These are phyloP conservation scores for Cremastinae sp. DNA, from an alignment of 2,888 invertebrate genomes.

Conservation along the genomic window DNA sequence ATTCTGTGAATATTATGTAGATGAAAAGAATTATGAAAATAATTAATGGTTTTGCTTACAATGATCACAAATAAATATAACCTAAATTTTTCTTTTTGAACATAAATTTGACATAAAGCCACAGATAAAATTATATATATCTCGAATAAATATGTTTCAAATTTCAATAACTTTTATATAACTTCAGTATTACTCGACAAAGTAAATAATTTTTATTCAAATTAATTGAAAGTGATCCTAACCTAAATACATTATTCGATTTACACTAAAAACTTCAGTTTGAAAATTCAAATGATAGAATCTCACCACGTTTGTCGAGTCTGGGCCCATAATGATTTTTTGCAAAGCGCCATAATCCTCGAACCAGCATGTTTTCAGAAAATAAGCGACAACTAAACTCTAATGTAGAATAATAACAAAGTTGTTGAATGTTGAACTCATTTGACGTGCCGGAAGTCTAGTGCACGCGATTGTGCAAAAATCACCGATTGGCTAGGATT, in stretches of 20 bases:
- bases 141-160: background rate
- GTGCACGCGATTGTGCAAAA: background rate
- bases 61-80: no score
- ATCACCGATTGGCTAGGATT: slow-evolving; percentile 39
- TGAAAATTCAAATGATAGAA: background rate
- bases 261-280: background rate
- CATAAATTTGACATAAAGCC: no score
- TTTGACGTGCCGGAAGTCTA: slow-evolving; percentile 56
- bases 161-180: background rate
- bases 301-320: slow-evolving; percentile 44
- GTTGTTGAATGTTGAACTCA: slow-evolving; percentile 45
- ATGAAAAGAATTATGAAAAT: no score
- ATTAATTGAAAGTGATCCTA: slow-evolving; percentile 29
- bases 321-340: slow-evolving; percentile 25
- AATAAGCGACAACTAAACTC: slow-evolving; percentile 9
- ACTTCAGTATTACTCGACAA: background rate
- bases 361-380: slow-evolving; percentile 38
- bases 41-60: no score
- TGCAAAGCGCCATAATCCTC: slow-evolving; percentile 31
- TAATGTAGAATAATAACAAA: slow-evolving; percentile 20
- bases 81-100: no score
- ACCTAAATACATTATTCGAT: slow-evolving; percentile 33
- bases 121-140: background rate
- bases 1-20: no score
- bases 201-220: background rate